Base-by-base conservation (phyloP, 2,888 invertebrate species). In the Protodeltote pygarga region DNA sequence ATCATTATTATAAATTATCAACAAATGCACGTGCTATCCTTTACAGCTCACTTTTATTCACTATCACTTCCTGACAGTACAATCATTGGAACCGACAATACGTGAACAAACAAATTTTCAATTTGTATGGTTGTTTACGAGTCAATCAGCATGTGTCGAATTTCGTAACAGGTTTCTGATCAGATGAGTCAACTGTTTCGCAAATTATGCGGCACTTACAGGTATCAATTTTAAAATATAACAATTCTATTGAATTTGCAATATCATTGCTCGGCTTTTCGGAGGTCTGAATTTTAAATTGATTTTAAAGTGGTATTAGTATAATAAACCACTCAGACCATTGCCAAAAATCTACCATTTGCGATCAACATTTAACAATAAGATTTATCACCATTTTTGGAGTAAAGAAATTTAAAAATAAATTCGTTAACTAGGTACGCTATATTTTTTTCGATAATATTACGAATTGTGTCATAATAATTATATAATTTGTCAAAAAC, bases 1-100 rank as follows among this genome's bases (percentile, higher is more conserved):
- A 23, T 23, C 3, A 14, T 19, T 17, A 37, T 10, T 24, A 1
- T 19, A 27, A 28, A 16, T 45, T 63, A 60, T 60, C 50, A 42
- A 37, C 13, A 27, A 28, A 19, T 23, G 63, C 63, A 63, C 62
- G 66, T 66, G 63, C 21, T 33, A 35, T 17, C 19, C 4, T 19
- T 14, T 31, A 4, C 15, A 32, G 19, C 33, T 5, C 16, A 32
- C 27, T 29, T 25, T 16, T 9, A 10, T 8, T 16, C 5, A 17
- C 33, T 61, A 28, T 46, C 39, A 29, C 19, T 25, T 61, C 35
- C 55, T 37, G 54, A n/a, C n/a, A 10, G 11, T 31, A 11, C 2
- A 49, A 34, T 58, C 33, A 39, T 28, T 15, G 16, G 19, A 24
- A 29, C 14, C 3, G 15, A 1, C 19, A 44, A 15, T 44, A 11